Conservation (phyloP, 23 tunicate species). For the Trididemnum clinides region DNA sequence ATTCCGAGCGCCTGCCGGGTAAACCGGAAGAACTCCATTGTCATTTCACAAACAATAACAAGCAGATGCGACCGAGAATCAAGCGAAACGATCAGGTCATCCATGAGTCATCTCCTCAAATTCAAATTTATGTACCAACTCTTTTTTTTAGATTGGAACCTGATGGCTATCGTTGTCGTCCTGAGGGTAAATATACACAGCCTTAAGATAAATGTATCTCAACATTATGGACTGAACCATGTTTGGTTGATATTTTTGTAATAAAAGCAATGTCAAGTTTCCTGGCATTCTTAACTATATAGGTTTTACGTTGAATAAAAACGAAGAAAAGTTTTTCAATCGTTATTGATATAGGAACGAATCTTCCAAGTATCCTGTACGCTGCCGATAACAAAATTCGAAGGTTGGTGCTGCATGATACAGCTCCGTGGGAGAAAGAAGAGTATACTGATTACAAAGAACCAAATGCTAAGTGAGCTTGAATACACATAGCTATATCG, state of each 20-base stretch:
- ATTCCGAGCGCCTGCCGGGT: no score
- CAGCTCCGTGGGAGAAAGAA: neutral
- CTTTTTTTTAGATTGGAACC: constrained; percentile 14
- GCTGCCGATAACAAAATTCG: neutral
- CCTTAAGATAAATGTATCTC: neutral
- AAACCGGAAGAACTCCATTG: no score
- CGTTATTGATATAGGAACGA: neutral
- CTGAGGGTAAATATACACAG: constrained; percentile 18
- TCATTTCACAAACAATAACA: no score
- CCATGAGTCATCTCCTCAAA: neutral
- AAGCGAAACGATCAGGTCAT: no score
- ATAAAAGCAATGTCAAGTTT: neutral
- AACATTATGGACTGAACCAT: neutral
- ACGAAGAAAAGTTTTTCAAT: neutral
- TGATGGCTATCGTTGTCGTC: constrained; percentile 15
- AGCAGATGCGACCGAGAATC: no score
- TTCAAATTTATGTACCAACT: neutral
- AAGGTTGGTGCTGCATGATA: neutral
- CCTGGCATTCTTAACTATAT: neutral
- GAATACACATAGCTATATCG: no score
- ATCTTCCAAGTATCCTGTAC: neutral
- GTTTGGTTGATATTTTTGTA: neutral
- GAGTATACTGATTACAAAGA: neutral
- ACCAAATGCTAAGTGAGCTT: neutral
- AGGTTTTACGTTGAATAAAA: neutral